A percentile compares a stretch with the other conserved stretches of the same genome.
These are phyloP conservation scores for Caenorhabditis sulstoni DNA, from an alignment of 2,888 invertebrate genomes.

Conservation along the genomic window DNA sequence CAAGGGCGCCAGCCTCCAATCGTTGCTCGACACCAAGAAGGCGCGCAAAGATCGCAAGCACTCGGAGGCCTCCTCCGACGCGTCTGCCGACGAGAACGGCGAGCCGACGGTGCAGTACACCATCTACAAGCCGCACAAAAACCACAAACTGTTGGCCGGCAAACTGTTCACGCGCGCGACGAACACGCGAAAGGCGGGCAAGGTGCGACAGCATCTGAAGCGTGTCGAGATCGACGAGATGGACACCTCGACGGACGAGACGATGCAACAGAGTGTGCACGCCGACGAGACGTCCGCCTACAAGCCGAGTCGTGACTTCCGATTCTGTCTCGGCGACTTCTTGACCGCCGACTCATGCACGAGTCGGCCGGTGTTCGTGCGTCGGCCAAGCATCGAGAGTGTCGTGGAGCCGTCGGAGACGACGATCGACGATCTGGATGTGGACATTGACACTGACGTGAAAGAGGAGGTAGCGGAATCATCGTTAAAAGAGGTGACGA, in stretches of 20 bases:
- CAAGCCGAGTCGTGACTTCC: slow-evolving; percentile 67
- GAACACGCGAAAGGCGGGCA: slow-evolving; percentile 49
- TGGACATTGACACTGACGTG: slow-evolving; percentile 25
- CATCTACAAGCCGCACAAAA: slow-evolving; percentile 64
- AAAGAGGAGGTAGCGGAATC: slow-evolving; percentile 20
- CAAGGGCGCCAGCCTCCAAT: slow-evolving; percentile 47
- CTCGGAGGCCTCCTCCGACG: slow-evolving; percentile 34
- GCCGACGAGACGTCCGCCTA: slow-evolving; percentile 55
- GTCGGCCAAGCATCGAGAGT: slow-evolving; percentile 65
- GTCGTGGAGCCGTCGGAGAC: slow-evolving; percentile 50
- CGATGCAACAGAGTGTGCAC: slow-evolving; percentile 64
- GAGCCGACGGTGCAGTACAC: slow-evolving; percentile 60
- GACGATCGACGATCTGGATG: slow-evolving; percentile 25
- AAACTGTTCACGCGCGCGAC: slow-evolving; percentile 60
- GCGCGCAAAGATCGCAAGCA: slow-evolving; percentile 41
- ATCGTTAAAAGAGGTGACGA: no score
- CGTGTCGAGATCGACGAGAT: slow-evolving; percentile 61
- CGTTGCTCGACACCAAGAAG: slow-evolving; percentile 47
- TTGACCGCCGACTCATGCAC: slow-evolving; percentile 44
- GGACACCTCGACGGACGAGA: slow-evolving; percentile 56
- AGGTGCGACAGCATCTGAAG: slow-evolving; percentile 43
- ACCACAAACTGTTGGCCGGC: slow-evolving; percentile 63
- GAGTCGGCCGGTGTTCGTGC: slow-evolving; percentile 47
- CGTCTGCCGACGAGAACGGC: slow-evolving; percentile 47
- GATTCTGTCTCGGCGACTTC: slow-evolving; percentile 67